Percentiles rank a stretch among this genome's conserved stretches.
Evolutionary conservation across 2,797 vertebrate species (phyloP).

Genomic region (Odontamblyopus rebecca): DNA sequence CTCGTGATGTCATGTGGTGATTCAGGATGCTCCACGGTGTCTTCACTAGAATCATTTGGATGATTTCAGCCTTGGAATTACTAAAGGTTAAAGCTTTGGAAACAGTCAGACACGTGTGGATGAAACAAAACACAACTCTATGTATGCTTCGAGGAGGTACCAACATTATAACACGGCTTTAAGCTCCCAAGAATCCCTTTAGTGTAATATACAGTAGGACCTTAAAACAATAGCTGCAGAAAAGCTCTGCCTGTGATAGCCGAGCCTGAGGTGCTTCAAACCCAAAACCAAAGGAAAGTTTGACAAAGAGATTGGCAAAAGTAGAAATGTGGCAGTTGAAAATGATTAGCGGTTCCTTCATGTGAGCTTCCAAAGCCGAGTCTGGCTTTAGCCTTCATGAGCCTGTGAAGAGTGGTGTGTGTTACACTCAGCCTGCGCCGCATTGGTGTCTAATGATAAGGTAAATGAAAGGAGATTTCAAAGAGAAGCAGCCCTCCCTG

Average conservation of each 20-base stretch:
- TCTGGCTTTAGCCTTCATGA: conserved; percentile 53
- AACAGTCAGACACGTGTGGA: no score
- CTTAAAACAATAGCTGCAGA: conserved; percentile 29
- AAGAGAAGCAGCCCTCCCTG: conserved; percentile 76
- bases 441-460: conserved; percentile 72
- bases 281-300: conserved; percentile 31
- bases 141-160: no score
- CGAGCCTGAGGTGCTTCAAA: conserved; percentile 42
- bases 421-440: conserved; percentile 44
- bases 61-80: no score
- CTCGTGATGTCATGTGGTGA: no score
- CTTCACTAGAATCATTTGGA: no score
- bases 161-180: no score
- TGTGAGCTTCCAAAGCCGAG: conserved; percentile 39
- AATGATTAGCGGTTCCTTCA: conserved; percentile 53
- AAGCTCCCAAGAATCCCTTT: no score
- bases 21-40: no score
- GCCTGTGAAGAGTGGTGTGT: conserved; percentile 41
- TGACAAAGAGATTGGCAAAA: conserved; percentile 30
- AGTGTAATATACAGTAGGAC: no score
- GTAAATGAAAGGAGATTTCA: conserved; percentile 83
- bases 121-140: no score
- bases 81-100: no score
- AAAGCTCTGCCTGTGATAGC: conserved; percentile 15
- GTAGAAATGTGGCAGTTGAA: conserved; percentile 41